Base-by-base conservation (phyloP, 2,888 invertebrate species). In the Thera britannica region DNA sequence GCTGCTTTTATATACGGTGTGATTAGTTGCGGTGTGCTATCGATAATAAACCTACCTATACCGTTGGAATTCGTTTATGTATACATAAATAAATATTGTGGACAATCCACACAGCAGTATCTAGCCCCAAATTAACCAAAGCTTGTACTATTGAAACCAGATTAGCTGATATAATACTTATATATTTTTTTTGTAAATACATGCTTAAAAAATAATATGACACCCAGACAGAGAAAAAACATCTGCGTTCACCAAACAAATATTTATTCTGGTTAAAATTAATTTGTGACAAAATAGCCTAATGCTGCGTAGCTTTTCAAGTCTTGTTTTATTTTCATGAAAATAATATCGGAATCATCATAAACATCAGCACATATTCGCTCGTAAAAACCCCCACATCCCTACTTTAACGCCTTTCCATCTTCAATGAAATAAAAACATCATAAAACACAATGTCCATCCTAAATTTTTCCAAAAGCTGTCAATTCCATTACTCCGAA, bases 381-480 rank as follows among this genome's bases (percentile, higher is more conserved):
- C 12, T 64, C 64, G 52, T 63, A 64, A 64, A 65, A 36, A 35
- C 23, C 34, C n/a, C 23, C 55, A 46, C 58, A 52, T 49, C 46
- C 55, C 57, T 58, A 23, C 44, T 34, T 44, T 56, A 23, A 60
- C n/a, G 49, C 23, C 41, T 46, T 44, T 59, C 7, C 44, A 46
- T 9, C 61, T 62, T 60, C 55, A 55, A 62, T 62, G 55, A 58
- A 55, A 72, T 72, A 62, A 67, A 61, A 68, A 64, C 67, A 65
- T 55, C 67, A 70, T 72, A 72, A 70, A 72, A 70, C 57, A 65
- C 65, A 59, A 70, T 72, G 62, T 65, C 66, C 59, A 66, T 62
- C 59, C 64, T 64, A 62, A 66, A 72, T 68, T 68, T 72, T 57
- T 70, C 67, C 66, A 67, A 70, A 73, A 67, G 62, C 62, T 68